A percentile compares a stretch with the other conserved stretches of the same genome.
Conservation (phyloP, 2,888 invertebrate species). For the Ptilodon capucinus region DNA sequence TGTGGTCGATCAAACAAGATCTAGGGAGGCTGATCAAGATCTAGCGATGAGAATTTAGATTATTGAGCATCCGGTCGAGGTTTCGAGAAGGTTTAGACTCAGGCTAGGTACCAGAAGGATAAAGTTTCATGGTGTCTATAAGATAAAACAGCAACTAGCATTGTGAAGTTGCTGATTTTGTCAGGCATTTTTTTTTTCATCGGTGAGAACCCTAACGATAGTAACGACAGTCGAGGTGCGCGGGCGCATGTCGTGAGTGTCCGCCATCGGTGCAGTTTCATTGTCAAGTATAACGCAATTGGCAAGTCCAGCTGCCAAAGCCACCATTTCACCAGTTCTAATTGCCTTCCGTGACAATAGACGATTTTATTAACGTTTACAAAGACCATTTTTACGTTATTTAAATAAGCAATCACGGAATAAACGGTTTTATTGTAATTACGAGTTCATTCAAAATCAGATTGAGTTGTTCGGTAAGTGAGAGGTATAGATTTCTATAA, state of each 20-base stretch:
- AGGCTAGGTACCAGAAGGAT: too few relatives aligned
- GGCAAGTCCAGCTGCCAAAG: slow-evolving; percentile 10
- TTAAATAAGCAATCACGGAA: slow-evolving; percentile 23
- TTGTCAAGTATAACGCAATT: slow-evolving; percentile 55
- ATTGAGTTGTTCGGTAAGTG: background rate
- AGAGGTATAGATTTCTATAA: too few relatives aligned
- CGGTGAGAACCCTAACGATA: background rate
- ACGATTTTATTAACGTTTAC: slow-evolving; percentile 29
- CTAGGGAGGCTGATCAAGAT: too few relatives aligned
- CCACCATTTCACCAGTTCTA: slow-evolving; percentile 37
- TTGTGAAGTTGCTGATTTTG: too few relatives aligned
- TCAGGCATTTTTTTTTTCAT: too few relatives aligned
- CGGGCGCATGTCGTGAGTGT: slow-evolving; percentile 34
- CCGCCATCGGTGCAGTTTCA: slow-evolving; percentile 34
- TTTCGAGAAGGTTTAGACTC: too few relatives aligned
- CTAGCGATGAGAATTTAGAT: too few relatives aligned
- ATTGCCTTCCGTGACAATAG: slow-evolving; percentile 38
- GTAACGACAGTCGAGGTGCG: slow-evolving; percentile 7
- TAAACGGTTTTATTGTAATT: slow-evolving; percentile 12
- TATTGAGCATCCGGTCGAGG: too few relatives aligned
- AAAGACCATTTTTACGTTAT: slow-evolving; percentile 24
- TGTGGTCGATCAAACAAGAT: too few relatives aligned
- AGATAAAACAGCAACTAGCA: too few relatives aligned
- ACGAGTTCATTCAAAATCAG: slow-evolving; percentile 3
- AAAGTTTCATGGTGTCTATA: too few relatives aligned